These are phyloP conservation scores for Nudaria mundana DNA, from an alignment of 2,888 invertebrate species.

Conservation along the genomic window DNA sequence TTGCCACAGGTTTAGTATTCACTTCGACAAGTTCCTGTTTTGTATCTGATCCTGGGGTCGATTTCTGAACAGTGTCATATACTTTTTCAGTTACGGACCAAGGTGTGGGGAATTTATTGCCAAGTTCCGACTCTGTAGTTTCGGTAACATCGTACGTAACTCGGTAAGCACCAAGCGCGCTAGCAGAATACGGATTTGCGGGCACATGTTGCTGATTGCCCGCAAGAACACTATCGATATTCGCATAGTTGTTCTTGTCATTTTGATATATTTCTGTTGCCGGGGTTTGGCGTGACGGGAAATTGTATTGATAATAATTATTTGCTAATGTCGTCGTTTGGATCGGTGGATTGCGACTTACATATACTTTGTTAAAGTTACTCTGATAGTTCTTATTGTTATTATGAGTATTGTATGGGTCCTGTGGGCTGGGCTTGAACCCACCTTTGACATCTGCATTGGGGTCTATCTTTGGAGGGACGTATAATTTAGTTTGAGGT, in stretches of 20 bases:
- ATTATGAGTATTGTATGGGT: constrained; percentile 62
- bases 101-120: constrained; percentile 54
- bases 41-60: constrained; percentile 50
- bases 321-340: constrained; percentile 54
- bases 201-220: constrained; percentile 60
- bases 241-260: constrained; percentile 45
- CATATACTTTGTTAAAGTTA: constrained; percentile 55
- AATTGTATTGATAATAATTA: constrained; percentile 53
- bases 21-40: constrained; percentile 46
- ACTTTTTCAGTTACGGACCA: constrained; percentile 61
- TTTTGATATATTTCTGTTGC: constrained; percentile 56
- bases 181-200: constrained; percentile 37
- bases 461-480: constrained; percentile 61
- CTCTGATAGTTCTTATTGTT: constrained; percentile 54
- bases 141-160: constrained; percentile 74
- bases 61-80: constrained; percentile 47
- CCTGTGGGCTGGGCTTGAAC: constrained; percentile 74
- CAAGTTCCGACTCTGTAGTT: constrained; percentile 54
- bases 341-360: constrained; percentile 62
- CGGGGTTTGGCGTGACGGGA: constrained; percentile 54
- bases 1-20: constrained; percentile 50
- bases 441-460: constrained; percentile 53
- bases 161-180: constrained; percentile 39
- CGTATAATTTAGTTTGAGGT: constrained; percentile 63
- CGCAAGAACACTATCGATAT: constrained; percentile 59